Evolutionary conservation across 2,113 vertebrate genomes (phyloP), one percentile per base, ranked within the genome.

Genomic region (Asarcornis scutulata): DNA sequence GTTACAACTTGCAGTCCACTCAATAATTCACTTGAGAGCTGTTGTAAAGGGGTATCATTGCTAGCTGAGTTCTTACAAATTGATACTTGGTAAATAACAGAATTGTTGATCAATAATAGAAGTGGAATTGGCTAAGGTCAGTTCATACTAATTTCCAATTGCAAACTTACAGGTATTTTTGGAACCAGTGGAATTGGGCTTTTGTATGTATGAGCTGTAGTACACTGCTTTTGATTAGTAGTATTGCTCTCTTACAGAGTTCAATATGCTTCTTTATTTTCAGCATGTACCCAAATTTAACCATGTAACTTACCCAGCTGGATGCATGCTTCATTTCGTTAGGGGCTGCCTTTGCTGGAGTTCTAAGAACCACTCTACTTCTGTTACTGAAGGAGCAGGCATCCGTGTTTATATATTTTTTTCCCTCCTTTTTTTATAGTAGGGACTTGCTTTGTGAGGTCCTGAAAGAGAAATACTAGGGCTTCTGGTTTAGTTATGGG

Each of bases 291-390:
- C 14, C 34, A 27, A 66, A 62, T 34, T 5, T 20, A 74, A 22
- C 29, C 0, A 0, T 3, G 12, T 48, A 63, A 12, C 22, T 6
- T 36, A 5, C 4, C 4, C 3, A 21, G 0, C 3, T 52, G 15
- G n/a, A 17, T 13, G 5, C 6, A 3, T 22, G 17, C 17, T 50
- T 3, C 26, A 29, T 3, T 58, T 23, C 3, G 3, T 6, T 23
- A 59, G 17, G 9, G 40, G 66, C 22, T 78, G 48, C 40, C n/a
- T 74, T 55, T 56, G 14, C 0, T 22, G 8, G 22, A 66, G 12
- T 21, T 16, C 0, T 8, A 1, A 27, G 26, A 21, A 17, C 36
- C 4, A 0, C n/a, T 17, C 44, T 6, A 2, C 31, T 42, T 22
- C 42, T 40, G 21, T 31, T 55, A 0, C 7, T 36, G 53, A 38